These are phyloP conservation scores for Saccopteryx bilineata DNA, from an alignment of 2,113 vertebrate genomes.

Conservation along the genomic window DNA sequence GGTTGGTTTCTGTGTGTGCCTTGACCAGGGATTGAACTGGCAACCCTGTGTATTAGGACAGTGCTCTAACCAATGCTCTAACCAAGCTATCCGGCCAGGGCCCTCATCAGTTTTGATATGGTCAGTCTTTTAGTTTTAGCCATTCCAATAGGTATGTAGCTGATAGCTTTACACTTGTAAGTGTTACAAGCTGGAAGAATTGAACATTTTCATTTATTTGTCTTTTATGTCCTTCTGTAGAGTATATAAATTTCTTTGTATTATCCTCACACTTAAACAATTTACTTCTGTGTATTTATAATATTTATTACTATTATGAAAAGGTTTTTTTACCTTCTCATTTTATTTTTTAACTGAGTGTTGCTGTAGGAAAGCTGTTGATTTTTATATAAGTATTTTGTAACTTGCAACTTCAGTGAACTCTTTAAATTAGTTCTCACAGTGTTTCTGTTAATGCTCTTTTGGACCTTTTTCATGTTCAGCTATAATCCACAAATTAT, in stretches of 20 bases:
- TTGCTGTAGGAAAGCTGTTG: background rate
- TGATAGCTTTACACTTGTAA: background rate
- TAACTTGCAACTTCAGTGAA: background rate
- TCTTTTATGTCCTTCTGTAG: slow-evolving; percentile 11
- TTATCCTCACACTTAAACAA: background rate
- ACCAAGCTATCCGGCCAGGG: no score
- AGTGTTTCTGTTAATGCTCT: background rate
- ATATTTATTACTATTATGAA: slow-evolving; percentile 6
- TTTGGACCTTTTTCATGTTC: background rate
- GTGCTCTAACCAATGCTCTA: no score
- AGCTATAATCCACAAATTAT: background rate
- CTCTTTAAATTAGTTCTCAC: background rate
- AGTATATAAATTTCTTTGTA: slow-evolving; percentile 12
- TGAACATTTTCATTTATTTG: background rate
- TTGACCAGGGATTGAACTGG: no score
- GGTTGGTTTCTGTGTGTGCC: no score
- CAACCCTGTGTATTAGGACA: no score
- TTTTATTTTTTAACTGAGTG: slow-evolving; percentile 35
- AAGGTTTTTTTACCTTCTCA: background rate
- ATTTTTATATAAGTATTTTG: slow-evolving; percentile 23
- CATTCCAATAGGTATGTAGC: background rate
- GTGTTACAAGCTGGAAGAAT: background rate
- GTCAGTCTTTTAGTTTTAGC: background rate
- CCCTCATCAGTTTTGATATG: background rate
- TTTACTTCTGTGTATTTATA: slow-evolving; percentile 4